Base-by-base conservation (phyloP, 2,888 invertebrate species). In the Drosophila atroscutellata region DNA sequence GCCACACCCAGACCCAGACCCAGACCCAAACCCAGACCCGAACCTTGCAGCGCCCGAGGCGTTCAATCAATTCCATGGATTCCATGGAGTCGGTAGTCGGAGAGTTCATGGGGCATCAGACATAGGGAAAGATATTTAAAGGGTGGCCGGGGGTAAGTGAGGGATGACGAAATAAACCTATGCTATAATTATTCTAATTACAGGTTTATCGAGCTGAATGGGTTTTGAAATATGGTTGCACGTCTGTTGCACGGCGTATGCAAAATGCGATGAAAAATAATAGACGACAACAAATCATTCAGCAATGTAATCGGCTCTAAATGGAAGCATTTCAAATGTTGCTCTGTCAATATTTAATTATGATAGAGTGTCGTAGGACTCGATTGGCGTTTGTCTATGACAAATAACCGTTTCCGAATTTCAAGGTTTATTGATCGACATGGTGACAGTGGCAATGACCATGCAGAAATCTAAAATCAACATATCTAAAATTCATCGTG, bases 41-140 rank as follows among this genome's bases (percentile, higher is more conserved):
- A 45, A 6, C 3, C 20, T 13, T 13, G 45, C 20, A 20, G 20
- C 20, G 15, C 30, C 32, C 42, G 32, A 47, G 20, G 56, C 57
- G 26, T 37, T 56, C 70, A 66, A 58, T 59, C 57, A 74, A 30
- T 8, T 45, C 2, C 15, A 8, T 2, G 7, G 24, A 24, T 45
- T 24, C 15, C 24, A 45, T 8, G 15, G 45, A 24, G 45, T 15
- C 24, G 20, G 13, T 6, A 13, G 7, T 20, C 7, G 13, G 20
- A 13, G 42, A n/a, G 3, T 39, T n/a, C n/a, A 9, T 39, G 8
- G 8, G 8, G 8, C 18, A 37, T 8, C n/a, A 8, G 8, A n/a
- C n/a, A n/a, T 9, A 1, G 32, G 32, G 32, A 32, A 9, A 3
- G 32, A 32, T 32, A 32, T 32, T 32, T 32, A 3, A 32, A 9